Base-by-base conservation (phyloP, 1,140 invertebrate species). In the Antheraea pernyi region DNA sequence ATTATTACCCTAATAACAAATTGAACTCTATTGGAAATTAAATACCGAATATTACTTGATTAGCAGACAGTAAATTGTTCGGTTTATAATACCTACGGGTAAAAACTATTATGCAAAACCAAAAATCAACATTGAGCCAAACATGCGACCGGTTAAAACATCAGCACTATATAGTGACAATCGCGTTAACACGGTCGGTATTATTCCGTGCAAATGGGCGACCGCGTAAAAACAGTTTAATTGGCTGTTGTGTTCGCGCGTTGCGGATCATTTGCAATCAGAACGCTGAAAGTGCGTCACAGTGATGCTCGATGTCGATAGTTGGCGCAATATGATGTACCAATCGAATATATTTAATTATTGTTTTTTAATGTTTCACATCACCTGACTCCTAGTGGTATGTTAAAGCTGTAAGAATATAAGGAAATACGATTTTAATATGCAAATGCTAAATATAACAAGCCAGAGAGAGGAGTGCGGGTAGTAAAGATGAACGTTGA, bases 161-260 rank as follows among this genome's bases (percentile, higher is more conserved):
- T 53, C 46, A 53, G 46, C 46, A 53, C 46, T 42, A 68, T 73
- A 67, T 67, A 30, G 62, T 69, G 68, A 48, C 73, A 73, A 73
- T 76, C 71, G 71, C 76, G 73, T 78, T 77, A 75, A 80, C 79
- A 69, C 67, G 36, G 37, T 69, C 67, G 74, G 76, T 74, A 78
- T 81, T 75, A 81, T 75, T 69, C 78, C 66, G 59, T 61, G 59
- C 77, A 77, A 82, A 79, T 88, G 85, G 84, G 81, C 76, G 81
- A 79, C 77, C 71, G 82, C 79, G 86, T 85, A 90, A 90, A 88
- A 90, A 90, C 79, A 76, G 79, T 80, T 86, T 88, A 87, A 90
- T 90, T 88, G 87, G 80, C 39, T 48, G 70, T 66, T 69, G 71
- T 66, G 74, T 70, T 68, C 77, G 75, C 77, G 73, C 78, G 74